These are phyloP conservation scores for Melipona beecheii DNA, from an alignment of 2,888 invertebrate species.

Conservation along the genomic window DNA sequence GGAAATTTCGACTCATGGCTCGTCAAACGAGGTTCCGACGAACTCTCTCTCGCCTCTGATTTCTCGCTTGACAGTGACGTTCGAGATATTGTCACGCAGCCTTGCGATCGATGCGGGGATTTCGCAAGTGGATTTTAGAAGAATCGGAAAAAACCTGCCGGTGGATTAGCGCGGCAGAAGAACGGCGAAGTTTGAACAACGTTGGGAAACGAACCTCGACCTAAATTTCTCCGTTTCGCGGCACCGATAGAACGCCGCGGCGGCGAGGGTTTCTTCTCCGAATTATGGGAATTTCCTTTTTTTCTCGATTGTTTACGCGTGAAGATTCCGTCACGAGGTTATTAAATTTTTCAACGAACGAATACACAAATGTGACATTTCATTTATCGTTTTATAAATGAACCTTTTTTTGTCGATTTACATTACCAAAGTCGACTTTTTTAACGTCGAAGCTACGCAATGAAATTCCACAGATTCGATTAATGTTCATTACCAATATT, in stretches of 20 bases:
- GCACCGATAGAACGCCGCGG: conserved; percentile 17
- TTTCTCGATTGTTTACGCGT: no score
- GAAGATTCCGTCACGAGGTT: no score
- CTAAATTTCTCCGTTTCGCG: conserved; percentile 17
- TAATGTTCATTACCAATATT: no score
- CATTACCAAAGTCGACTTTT: no score
- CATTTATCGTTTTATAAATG: no score
- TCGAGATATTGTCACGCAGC: background rate
- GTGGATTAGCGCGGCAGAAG: background rate
- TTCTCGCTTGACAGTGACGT: background rate
- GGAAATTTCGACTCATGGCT: background rate
- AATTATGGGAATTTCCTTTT: background rate
- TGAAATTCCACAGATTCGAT: no score
- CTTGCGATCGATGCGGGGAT: background rate
- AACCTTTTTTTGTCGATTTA: no score
- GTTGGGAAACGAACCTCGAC: conserved; percentile 22
- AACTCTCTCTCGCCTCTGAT: background rate
- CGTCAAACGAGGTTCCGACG: background rate
- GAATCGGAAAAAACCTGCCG: background rate
- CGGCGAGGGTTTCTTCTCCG: background rate
- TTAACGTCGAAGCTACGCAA: no score
- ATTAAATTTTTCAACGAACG: no score
- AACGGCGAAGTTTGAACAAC: conserved; percentile 4
- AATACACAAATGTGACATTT: no score
- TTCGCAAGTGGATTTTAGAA: no score